phyloP scores from a whole-genome alignment of 2,113 vertebrate genomes.

The Nycticorax nycticorax region DNA sequence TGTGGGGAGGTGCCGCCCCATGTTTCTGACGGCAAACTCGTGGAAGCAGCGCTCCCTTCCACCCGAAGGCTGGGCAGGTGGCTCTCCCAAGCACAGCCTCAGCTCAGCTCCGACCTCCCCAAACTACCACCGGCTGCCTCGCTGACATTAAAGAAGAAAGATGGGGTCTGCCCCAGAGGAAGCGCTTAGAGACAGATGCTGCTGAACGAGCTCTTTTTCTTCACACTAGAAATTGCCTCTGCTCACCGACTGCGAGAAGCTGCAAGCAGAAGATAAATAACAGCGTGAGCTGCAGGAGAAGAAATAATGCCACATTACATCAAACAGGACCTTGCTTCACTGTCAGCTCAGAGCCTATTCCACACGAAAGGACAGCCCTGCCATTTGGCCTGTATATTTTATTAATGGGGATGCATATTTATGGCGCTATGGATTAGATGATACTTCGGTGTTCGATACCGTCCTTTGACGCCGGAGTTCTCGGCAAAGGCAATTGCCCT shows the following conservation, averaged over 20 bases:
- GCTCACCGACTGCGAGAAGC: background rate
- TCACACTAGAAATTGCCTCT: background rate
- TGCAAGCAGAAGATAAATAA: constrained; percentile 28
- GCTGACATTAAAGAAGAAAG: background rate
- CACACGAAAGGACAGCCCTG: background rate
- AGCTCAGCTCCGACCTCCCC: background rate
- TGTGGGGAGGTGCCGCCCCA: background rate
- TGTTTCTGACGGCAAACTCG: fast-evolving
- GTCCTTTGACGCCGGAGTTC: background rate
- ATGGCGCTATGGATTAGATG: background rate
- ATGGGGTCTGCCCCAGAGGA: background rate
- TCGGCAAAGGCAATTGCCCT: background rate
- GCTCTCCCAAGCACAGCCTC: background rate
- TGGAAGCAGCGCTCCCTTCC: background rate
- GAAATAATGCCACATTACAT: background rate
- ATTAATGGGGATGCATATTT: background rate
- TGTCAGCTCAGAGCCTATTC: constrained; percentile 9
- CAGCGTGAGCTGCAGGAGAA: background rate
- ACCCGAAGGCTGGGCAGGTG: background rate
- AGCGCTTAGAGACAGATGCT: background rate
- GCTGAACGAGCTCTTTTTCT: background rate
- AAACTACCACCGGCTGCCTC: fast-evolving
- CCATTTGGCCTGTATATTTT: background rate
- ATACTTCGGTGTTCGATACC: background rate
- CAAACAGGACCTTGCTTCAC: background rate